Evolutionary conservation across 2,113 vertebrate species (phyloP).

Genomic region (Scomber colias): DNA sequence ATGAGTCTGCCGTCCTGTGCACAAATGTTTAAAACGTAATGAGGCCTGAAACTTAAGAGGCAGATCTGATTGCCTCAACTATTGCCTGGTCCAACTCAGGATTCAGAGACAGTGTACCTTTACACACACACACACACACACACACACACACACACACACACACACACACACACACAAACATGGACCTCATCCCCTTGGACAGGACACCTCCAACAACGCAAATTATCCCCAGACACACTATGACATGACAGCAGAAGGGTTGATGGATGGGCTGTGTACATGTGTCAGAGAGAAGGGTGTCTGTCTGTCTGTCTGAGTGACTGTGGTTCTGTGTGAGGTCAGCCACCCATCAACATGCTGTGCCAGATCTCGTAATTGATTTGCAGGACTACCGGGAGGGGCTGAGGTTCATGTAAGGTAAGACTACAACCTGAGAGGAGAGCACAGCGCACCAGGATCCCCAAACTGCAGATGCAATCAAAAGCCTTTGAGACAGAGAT

Average conservation of each 20-base stretch:
- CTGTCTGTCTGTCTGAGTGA: conserved; percentile 33
- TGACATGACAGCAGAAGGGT: conserved; percentile 31
- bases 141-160: background rate
- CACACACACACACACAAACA: conserved; percentile 7
- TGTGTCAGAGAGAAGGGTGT: conserved; percentile 18
- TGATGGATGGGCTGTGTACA: conserved; percentile 57
- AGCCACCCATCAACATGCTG: conserved; percentile 1
- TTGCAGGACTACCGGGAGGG: conserved; percentile 22
- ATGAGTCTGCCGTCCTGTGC: conserved; percentile 32
- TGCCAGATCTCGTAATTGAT: conserved; percentile 55
- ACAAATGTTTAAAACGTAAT: conserved; percentile 70
- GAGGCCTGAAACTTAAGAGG: conserved; percentile 62
- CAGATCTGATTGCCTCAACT: conserved; percentile 47
- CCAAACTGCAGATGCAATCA: conserved; percentile 22
- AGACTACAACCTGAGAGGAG: conserved; percentile 29
- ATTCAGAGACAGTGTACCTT: conserved; percentile 1
- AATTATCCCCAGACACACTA: conserved; percentile 51
- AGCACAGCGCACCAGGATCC: background rate
- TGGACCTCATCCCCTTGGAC: background rate
- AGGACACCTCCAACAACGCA: conserved; percentile 46
- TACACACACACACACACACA: conserved; percentile 3
- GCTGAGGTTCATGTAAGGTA: conserved; percentile 68
- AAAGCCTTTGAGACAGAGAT: conserved; percentile 11
- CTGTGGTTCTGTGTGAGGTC: conserved; percentile 51
- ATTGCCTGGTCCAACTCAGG: conserved; percentile 41